Conservation (phyloP, 2,888 invertebrate species). For the Papilio gigon region DNA sequence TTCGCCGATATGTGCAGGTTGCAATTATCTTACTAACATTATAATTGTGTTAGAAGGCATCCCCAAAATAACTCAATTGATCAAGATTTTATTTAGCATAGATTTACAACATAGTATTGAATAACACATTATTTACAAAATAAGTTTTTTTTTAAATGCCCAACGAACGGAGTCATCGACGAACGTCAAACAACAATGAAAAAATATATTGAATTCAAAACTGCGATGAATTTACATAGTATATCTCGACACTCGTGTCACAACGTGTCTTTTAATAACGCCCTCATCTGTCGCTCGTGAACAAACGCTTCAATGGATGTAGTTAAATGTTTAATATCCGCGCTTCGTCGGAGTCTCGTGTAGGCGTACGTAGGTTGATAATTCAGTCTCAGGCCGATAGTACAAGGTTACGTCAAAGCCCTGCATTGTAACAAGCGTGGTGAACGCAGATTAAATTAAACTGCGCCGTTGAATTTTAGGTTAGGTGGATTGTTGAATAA, state of each 20-base stretch:
- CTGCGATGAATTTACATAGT: background rate
- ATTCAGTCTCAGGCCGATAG: constrained; percentile 25
- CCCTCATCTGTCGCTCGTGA: constrained; percentile 24
- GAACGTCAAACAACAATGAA: background rate
- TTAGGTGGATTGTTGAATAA: background rate
- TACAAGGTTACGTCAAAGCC: constrained; percentile 38
- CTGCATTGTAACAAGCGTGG: constrained; percentile 4
- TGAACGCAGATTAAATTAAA: constrained; percentile 10
- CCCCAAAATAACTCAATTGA: too few relatives aligned
- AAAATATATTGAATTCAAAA: background rate
- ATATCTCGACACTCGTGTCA: background rate
- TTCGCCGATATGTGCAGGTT: too few relatives aligned
- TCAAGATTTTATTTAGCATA: too few relatives aligned
- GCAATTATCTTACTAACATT: too few relatives aligned
- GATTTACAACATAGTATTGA: too few relatives aligned
- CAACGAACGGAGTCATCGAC: too few relatives aligned
- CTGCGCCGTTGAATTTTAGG: background rate
- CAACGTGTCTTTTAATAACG: constrained; percentile 19
- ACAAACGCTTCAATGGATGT: constrained; percentile 22
- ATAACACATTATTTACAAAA: too few relatives aligned
- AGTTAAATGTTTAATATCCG: constrained; percentile 37
- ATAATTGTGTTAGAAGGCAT: too few relatives aligned
- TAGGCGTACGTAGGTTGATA: constrained; percentile 39
- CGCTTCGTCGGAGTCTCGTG: constrained; percentile 1
- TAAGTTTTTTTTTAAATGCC: too few relatives aligned